A percentile compares a stretch with the other conserved stretches of the same genome.
phyloP scores from a whole-genome alignment of 2,113 vertebrate species.

The Phasianus colchicus region DNA sequence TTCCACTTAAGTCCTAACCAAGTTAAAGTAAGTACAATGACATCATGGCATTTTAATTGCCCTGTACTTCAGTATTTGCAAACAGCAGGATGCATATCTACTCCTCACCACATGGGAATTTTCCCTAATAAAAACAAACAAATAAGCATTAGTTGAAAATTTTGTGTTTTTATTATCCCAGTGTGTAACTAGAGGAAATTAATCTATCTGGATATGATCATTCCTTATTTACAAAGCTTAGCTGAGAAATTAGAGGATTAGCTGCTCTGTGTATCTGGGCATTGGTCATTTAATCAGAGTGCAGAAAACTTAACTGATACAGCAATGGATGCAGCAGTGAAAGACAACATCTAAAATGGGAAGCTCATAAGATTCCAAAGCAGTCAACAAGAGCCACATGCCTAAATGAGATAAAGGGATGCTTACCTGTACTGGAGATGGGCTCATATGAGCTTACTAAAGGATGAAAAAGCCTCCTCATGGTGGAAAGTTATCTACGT shows the following conservation, averaged over 20 bases:
- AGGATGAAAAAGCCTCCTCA: background rate
- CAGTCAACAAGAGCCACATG: background rate
- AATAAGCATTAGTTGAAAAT: background rate
- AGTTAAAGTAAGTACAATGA: background rate
- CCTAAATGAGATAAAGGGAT: background rate
- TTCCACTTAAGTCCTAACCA: background rate
- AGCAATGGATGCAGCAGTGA: background rate
- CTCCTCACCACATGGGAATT: background rate
- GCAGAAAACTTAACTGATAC: background rate
- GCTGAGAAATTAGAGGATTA: background rate
- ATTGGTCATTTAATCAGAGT: background rate
- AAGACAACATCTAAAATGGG: background rate
- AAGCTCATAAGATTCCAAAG: background rate
- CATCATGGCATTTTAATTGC: background rate
- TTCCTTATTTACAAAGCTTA: background rate
- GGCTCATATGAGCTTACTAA: background rate
- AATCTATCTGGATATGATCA: background rate
- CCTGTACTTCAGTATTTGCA: background rate
- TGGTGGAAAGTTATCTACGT: background rate
- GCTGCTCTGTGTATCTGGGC: background rate
- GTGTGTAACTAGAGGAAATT: background rate
- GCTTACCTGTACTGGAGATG: background rate
- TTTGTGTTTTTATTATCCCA: background rate
- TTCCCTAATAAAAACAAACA: background rate
- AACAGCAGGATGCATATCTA: background rate